Evolutionary conservation across 2,113 vertebrate genomes (phyloP), one percentile per base, ranked within the genome.

Genomic region (Eubucco bourcierii): DNA sequence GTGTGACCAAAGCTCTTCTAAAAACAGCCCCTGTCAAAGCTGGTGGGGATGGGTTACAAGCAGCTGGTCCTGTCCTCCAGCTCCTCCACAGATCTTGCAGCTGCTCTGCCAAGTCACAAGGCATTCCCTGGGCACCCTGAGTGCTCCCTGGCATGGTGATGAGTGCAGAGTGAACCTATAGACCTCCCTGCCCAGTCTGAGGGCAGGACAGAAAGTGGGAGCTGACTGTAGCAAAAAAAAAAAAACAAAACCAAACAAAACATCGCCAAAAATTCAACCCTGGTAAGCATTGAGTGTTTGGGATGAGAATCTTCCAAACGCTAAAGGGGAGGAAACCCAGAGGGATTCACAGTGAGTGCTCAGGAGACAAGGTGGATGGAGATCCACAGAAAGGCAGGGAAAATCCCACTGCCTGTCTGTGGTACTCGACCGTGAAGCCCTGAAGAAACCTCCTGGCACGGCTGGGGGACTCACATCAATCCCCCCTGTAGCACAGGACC

Each of bases 371-470:
- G 65, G 55, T 8, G 23, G 31, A n/a, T 18, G 16, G 47, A 65
- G 61, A 73, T 46, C 27, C 55, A 77, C 27, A 73, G 31, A 58
- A 13, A 24, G 61, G 80, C 55, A 87, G 50, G 55, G 71, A 39
- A 87, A 72, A 79, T 41, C 21, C 71, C 8, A 9, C 53, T 60
- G 56, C 19, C 3, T 3, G 6, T 55, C 52, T 25, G 28, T 1
- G 6, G 29, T 55, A 14, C 68, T 44, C 2, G 4, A 21, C 21
- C 70, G 19, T 0, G 0, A 61, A 72, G 41, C 64, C 23, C 52
- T 4, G 34, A 8, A 3, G 29, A 78, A 70, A 71, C 23, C 39
- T 46, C 53, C 6, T 0, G 6, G 37, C 5, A 4, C 0, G 11
- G 50, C 13, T 15, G 3, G 34, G 61, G 78, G 18, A 56, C 19